Evolutionary conservation across 2,113 vertebrate genomes (phyloP).

Genomic region (Sylvietta virens): DNA sequence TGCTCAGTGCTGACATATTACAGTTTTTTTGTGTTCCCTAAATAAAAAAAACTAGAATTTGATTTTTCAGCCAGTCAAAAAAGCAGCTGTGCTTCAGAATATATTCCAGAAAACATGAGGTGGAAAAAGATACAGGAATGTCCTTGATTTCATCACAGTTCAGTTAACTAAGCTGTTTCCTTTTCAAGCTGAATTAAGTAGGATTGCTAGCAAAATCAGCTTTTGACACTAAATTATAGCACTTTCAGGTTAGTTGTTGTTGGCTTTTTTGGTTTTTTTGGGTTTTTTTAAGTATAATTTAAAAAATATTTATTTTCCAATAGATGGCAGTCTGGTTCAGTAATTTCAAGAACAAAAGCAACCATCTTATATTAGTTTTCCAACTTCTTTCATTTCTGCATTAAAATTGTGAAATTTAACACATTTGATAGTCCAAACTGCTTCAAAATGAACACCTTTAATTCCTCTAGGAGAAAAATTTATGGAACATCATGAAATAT

Average conservation of each 20-base stretch:
- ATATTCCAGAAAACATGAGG: not conserved
- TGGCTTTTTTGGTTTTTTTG: not conserved
- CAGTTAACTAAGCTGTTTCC: not conserved
- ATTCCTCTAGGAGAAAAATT: not conserved
- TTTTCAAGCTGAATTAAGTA: not conserved
- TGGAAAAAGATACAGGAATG: not conserved
- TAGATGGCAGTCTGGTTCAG: slow-evolving; percentile 77
- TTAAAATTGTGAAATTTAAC: not conserved
- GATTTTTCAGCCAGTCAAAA: not conserved
- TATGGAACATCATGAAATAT: not conserved
- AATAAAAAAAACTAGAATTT: not conserved
- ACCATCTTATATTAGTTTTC: slow-evolving; percentile 61
- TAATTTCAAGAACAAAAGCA: slow-evolving; percentile 68
- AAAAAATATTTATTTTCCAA: slow-evolving; percentile 63
- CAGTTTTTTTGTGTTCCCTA: not conserved
- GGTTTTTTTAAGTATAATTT: not conserved
- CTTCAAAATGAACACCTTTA: not conserved
- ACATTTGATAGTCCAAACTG: not conserved
- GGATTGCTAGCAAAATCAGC: not conserved
- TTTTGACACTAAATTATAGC: not conserved
- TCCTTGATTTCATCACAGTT: not conserved
- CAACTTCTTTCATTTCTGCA: not conserved
- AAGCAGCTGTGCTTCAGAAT: not conserved
- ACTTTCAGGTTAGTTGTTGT: not conserved
- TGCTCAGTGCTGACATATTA: not conserved